Evolutionary conservation across 1,140 invertebrate species (phyloP).

Genomic region (Papilio xuthus): DNA sequence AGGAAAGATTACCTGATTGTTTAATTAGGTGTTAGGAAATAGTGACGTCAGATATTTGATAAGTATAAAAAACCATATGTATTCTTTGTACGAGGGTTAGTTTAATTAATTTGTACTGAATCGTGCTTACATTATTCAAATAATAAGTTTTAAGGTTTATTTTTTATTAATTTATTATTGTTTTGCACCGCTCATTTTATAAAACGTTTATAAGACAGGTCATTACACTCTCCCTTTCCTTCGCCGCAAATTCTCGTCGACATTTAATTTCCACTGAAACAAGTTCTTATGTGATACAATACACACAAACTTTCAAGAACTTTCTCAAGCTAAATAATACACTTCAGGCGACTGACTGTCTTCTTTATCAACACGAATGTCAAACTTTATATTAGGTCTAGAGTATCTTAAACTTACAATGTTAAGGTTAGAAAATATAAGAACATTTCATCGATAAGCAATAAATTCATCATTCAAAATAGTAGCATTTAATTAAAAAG

Average conservation of each 20-base stretch:
- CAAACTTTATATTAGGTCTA: too few relatives aligned
- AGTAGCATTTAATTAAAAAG: background rate
- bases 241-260: background rate
- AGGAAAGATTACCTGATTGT: background rate
- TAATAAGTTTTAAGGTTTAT: too few relatives aligned
- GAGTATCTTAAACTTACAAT: too few relatives aligned
- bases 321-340: background rate
- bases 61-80: background rate
- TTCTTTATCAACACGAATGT: too few relatives aligned
- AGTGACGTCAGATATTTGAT: slow-evolving; percentile 13
- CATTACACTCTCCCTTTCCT: slow-evolving; percentile 13
- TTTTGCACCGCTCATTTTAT: background rate
- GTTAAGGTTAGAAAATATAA: too few relatives aligned
- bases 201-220: background rate
- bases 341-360: too few relatives aligned
- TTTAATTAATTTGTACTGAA: too few relatives aligned
- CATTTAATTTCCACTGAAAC: slow-evolving; percentile 2
- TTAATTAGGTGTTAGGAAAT: slow-evolving; percentile 8
- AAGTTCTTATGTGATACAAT: background rate
- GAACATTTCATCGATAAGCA: too few relatives aligned
- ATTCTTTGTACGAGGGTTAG: too few relatives aligned
- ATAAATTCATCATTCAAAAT: background rate
- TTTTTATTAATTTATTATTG: background rate
- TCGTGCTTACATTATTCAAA: too few relatives aligned
- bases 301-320: background rate